A percentile compares a stretch with the other conserved stretches of the same genome.
phyloP scores from a whole-genome alignment of 2,797 vertebrate genomes.

The Oophaga sylvatica region DNA sequence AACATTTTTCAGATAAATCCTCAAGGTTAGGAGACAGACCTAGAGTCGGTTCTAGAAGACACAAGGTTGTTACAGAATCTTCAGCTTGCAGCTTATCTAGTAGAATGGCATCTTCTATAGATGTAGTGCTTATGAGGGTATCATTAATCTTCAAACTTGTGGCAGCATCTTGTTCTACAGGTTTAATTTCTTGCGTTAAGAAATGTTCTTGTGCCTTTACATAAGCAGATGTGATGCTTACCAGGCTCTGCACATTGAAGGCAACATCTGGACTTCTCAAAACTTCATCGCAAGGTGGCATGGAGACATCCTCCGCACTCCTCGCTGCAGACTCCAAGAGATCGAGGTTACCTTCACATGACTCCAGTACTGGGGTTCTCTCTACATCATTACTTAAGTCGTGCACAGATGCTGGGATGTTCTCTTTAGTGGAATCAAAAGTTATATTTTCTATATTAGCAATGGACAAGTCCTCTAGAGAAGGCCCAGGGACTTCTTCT shows the following conservation, averaged over 20 bases:
- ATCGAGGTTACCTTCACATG: not conserved
- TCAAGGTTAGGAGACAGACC: not conserved
- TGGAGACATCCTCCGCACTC: accelerated
- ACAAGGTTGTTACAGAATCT: not conserved
- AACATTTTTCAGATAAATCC: not conserved
- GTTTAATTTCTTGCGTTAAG: not conserved
- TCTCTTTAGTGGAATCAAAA: not conserved
- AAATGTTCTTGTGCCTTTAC: not conserved
- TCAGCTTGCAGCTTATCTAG: not conserved
- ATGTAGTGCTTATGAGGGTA: no score
- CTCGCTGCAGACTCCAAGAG: not conserved
- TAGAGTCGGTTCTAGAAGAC: not conserved
- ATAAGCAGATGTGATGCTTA: not conserved
- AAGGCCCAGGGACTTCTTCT: not conserved
- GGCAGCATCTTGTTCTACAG: not conserved
- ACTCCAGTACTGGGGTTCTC: not conserved
- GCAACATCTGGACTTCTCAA: not conserved
- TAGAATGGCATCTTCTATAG: not conserved
- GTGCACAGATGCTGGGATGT: not conserved
- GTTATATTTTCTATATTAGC: not conserved
- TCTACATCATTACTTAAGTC: not conserved
- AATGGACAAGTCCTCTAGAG: not conserved
- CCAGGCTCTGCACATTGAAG: not conserved
- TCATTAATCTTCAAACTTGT: not conserved
- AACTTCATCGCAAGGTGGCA: not conserved